These are phyloP conservation scores for Drosophila borealis DNA, from an alignment of 2,888 invertebrate genomes.

Conservation along the genomic window DNA sequence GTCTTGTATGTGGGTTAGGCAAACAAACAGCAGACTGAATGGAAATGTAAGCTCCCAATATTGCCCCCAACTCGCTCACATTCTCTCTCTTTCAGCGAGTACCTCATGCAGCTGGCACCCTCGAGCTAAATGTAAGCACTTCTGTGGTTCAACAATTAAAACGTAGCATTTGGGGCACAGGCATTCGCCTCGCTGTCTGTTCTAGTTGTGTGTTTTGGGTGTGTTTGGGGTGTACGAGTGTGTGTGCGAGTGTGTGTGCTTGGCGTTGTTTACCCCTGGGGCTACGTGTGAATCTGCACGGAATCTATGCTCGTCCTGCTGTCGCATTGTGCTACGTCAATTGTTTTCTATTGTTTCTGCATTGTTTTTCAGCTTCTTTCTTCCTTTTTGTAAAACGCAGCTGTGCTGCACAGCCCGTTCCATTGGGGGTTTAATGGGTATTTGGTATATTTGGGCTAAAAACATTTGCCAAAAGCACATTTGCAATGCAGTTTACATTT, in stretches of 20 bases:
- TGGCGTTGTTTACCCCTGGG: slow-evolving; percentile 64
- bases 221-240: slow-evolving; percentile 1
- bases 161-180: slow-evolving; percentile 51
- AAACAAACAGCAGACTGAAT: slow-evolving; percentile 55
- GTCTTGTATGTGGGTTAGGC: slow-evolving; percentile 53
- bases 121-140: slow-evolving; percentile 70
- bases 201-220: background rate
- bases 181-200: slow-evolving; percentile 8
- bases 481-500: slow-evolving; percentile 40
- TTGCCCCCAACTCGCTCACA: background rate
- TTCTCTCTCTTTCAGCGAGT: background rate
- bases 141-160: slow-evolving; percentile 75
- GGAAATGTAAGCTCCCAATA: slow-evolving; percentile 36
- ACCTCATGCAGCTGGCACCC: slow-evolving; percentile 36
- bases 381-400: slow-evolving; percentile 14
- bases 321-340: slow-evolving; percentile 59
- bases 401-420: slow-evolving; percentile 10
- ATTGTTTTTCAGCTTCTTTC: slow-evolving; percentile 4
- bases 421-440: slow-evolving; percentile 29
- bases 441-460: slow-evolving; percentile 26
- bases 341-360: slow-evolving; percentile 59
- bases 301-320: slow-evolving; percentile 45
- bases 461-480: slow-evolving; percentile 9
- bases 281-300: slow-evolving; percentile 71
- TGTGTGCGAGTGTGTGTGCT: slow-evolving; percentile 21